Base-by-base conservation (phyloP, 1,140 invertebrate genomes). In the Drosophila sp. region DNA sequence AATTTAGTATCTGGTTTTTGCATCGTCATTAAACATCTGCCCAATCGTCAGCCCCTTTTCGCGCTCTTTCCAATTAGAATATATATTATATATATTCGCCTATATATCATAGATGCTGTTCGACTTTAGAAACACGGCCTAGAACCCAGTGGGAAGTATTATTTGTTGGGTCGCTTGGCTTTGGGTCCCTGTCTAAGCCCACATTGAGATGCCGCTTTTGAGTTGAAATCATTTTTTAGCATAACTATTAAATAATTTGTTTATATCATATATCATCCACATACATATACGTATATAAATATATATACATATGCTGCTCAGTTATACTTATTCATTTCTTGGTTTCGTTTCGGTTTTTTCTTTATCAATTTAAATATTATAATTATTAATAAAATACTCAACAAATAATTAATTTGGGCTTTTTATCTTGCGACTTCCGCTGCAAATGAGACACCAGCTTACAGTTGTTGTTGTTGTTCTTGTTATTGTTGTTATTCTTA, bases 301-400 rank as follows among this genome's bases (percentile, higher is more conserved):
- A 71, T 64, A 41, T 63, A 61, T 56, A 53, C 59, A 59, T 38
- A 50, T 58, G 72, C 59, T 78, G 57, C 75, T 75, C 54, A 65
- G 56, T 56, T 75, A 58, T 46, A 27, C n/a, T 62, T 54, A 25
- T 56, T 53, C 16, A 61, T 32, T 29, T 53, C 16, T 62, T 54
- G 4, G n/a, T n/a, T n/a, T n/a, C n/a, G n/a, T 38, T 29, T 41
- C 40, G 38, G 36, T 36, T 18, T 45, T 66, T 45, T 67, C 18
- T 57, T 63, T 87, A 9, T 78, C 53, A 76, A 69, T 87, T 79
- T 50, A 65, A 79, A 67, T 71, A 76, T 73, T 78, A 71, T 77
- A 73, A 73, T 76, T 76, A 81, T 73, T 89, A 89, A 72, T 89
- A 87, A 89, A 89, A 89, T 89, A 89, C 76, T 89, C 83, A 89